A percentile compares a stretch with the other conserved stretches of the same genome.
phyloP scores from a whole-genome alignment of 2,113 vertebrate genomes.

The Trogon melanurus region DNA sequence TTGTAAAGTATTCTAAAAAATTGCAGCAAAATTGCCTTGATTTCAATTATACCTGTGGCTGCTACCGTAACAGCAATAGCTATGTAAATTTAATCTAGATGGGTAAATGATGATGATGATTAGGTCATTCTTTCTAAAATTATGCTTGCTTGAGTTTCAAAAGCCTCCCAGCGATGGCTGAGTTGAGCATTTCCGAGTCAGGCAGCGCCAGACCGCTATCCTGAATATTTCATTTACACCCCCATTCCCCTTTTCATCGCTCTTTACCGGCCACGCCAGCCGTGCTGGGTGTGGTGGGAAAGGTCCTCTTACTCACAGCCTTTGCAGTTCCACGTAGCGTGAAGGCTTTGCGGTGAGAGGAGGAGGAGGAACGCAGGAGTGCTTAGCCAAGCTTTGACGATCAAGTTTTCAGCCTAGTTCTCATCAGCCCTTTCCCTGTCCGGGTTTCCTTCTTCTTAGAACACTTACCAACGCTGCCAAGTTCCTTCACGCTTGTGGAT shows the following conservation, averaged over 20 bases:
- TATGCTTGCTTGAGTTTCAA: slow-evolving; percentile 32
- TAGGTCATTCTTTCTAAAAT: slow-evolving; percentile 57
- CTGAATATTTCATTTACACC: neutral
- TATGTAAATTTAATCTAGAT: slow-evolving; percentile 49
- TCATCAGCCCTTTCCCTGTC: neutral
- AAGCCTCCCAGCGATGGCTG: neutral
- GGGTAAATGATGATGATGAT: slow-evolving; percentile 56
- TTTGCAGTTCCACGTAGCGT: neutral
- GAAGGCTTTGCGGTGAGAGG: neutral
- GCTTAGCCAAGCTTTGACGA: neutral
- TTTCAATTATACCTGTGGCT: slow-evolving; percentile 57
- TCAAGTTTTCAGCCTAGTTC: neutral
- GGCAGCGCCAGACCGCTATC: neutral
- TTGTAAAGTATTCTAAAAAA: slow-evolving; percentile 51
- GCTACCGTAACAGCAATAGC: neutral
- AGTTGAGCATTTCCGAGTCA: slow-evolving; percentile 1
- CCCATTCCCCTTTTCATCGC: neutral
- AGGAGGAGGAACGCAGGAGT: neutral
- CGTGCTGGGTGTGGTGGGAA: neutral
- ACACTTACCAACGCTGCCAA: neutral
- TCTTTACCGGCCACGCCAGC: neutral
- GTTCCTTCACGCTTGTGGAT: fast-evolving
- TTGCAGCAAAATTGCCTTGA: slow-evolving; percentile 53
- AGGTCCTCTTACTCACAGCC: neutral
- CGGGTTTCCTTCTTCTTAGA: neutral